Base-by-base conservation (phyloP, 2,888 invertebrate genomes). In the Lumbricus terrestris region DNA sequence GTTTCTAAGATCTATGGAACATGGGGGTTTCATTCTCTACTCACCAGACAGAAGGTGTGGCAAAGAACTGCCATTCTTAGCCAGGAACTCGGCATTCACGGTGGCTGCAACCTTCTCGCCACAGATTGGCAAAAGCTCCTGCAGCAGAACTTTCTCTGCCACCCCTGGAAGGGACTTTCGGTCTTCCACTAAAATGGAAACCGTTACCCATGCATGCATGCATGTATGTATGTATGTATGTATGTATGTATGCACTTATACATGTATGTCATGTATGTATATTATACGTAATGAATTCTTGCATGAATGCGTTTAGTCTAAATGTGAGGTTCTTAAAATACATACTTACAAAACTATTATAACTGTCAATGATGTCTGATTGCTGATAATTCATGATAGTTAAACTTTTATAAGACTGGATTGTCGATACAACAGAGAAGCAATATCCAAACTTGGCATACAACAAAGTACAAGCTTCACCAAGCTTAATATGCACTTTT, bases 121-220 rank as follows among this genome's bases (percentile, higher is more conserved):
- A 37, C 34, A 35, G 20, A 85, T 23, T 85, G 85, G 35, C 33
- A 20, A 93, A 93, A 95, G 94, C 92, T 95, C 95, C 91, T 94
- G 93, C 33, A 94, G 92, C 92, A 96, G 94, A 91, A 96, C 95
- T 91, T 94, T 94, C 90, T 93, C 92, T 89, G 95, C 93, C 90
- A 94, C 92, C 88, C 93, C 93, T 82, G 93, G 91, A 42, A 94
- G 90, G 23, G 35, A 92, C 54, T 92, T 92, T 42, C 92, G 91
- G 88, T 91, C 90, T 37, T 91, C 90, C 92, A 90, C 90, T 93
- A 92, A 92, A 92, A 85, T 23, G 33, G 33, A 85, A 85, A 37
- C 18, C 0, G 6, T 85, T 85, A 3, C 82, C 6, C 15, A 40
- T 40, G 40, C 40, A 40, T 15, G 15, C 15, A 34, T n/a, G 11